Percentiles rank a stretch among this genome's conserved stretches.
phyloP scores from a whole-genome alignment of 2,113 vertebrate species.

The Agapornis roseicollis region DNA sequence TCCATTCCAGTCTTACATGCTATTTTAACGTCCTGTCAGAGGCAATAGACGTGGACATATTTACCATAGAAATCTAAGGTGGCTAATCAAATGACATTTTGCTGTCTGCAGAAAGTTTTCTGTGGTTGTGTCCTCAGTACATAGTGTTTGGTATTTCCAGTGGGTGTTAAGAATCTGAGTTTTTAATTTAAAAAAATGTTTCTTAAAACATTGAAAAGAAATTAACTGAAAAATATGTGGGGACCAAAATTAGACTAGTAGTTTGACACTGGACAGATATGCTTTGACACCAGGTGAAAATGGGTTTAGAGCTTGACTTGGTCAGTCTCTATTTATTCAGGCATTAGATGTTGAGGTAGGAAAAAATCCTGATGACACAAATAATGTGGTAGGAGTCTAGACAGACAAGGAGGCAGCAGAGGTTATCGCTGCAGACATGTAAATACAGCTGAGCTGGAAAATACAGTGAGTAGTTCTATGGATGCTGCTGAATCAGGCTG shows the following conservation, averaged over 20 bases:
- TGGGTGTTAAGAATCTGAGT: not conserved
- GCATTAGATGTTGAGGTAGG: slow-evolving; percentile 18
- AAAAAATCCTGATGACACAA: slow-evolving; percentile 10
- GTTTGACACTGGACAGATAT: not conserved
- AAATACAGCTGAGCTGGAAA: slow-evolving; percentile 12
- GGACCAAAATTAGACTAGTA: not conserved
- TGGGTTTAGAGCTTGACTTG: slow-evolving; percentile 13
- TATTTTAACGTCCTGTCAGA: not conserved
- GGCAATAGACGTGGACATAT: not conserved
- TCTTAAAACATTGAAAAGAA: not conserved
- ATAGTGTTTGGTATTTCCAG: not conserved
- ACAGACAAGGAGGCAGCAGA: slow-evolving; percentile 29
- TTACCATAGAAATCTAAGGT: not conserved
- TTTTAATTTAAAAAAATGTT: not conserved
- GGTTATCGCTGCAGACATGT: slow-evolving; percentile 20
- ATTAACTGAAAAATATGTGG: not conserved
- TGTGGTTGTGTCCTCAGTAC: not conserved
- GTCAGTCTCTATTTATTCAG: not conserved
- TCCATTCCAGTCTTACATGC: not conserved
- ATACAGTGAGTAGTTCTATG: not conserved
- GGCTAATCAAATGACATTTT: not conserved
- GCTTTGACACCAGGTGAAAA: not conserved
- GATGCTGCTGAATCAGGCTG: not conserved
- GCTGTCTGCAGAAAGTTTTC: not conserved
- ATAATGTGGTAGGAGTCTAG: slow-evolving; percentile 29